Conservation (phyloP, 2,888 invertebrate species). For the Yponomeuta malinellus region DNA sequence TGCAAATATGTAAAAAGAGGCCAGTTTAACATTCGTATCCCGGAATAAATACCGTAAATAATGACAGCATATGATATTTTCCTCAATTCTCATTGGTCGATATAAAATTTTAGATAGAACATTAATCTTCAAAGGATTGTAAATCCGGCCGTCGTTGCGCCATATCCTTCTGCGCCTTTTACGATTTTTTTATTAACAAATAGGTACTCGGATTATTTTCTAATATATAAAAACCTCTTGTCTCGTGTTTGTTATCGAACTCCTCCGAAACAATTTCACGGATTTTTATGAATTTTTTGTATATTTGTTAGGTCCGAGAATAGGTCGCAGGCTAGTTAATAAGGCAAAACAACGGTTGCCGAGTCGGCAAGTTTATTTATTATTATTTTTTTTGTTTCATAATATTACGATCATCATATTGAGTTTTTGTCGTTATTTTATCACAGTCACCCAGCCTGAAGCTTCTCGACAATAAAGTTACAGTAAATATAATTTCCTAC, state of each 20-base stretch:
- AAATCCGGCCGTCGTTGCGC: slow-evolving; percentile 25
- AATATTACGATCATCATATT: background rate
- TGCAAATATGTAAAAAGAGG: slow-evolving; percentile 4
- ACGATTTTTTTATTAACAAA: background rate
- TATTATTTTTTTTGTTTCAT: background rate
- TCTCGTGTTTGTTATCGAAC: too few species aligned
- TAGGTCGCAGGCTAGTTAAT: too few species aligned
- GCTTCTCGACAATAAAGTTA: background rate
- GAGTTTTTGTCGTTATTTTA: background rate
- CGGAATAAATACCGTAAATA: slow-evolving; percentile 2
- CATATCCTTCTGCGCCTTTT: background rate
- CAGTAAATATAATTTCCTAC: background rate
- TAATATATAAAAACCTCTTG: too few species aligned
- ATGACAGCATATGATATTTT: slow-evolving; percentile 23
- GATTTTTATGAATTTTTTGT: too few species aligned
- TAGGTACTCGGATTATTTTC: too few species aligned
- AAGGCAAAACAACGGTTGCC: too few species aligned
- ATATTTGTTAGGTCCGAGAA: too few species aligned
- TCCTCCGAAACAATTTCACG: too few species aligned
- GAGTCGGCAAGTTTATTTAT: too few species aligned
- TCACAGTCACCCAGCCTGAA: background rate
- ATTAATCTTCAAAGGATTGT: slow-evolving; percentile 46
- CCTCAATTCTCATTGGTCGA: slow-evolving; percentile 24
- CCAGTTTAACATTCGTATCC: background rate
- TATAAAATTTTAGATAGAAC: slow-evolving; percentile 33